phyloP scores from a whole-genome alignment of 2,797 vertebrate species.

The Trachops cirrhosus region DNA sequence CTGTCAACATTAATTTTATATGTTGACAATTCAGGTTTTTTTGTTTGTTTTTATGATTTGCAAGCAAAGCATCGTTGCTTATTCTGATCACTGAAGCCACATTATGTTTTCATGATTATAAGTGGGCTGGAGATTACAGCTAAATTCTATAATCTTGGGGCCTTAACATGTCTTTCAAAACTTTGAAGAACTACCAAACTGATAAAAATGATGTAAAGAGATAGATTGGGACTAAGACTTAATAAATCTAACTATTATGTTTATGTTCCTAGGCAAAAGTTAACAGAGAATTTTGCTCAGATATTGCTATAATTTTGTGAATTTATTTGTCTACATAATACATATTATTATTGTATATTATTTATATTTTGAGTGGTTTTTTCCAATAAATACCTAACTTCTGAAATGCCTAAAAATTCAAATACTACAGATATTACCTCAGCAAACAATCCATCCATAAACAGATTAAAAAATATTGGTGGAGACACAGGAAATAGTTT shows the following conservation, averaged over 20 bases:
- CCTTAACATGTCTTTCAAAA: constrained; percentile 27
- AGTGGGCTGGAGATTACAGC: background rate
- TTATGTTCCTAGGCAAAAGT: background rate
- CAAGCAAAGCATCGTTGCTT: background rate
- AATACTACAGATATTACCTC: background rate
- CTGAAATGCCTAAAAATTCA: background rate
- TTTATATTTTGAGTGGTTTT: background rate
- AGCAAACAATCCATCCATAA: background rate
- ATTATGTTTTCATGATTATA: background rate
- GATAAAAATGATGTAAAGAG: background rate
- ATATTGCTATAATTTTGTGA: background rate
- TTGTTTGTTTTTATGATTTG: background rate
- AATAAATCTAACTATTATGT: background rate
- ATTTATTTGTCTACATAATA: background rate
- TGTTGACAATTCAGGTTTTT: background rate
- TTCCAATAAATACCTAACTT: background rate
- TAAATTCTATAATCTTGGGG: background rate
- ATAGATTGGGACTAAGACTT: background rate
- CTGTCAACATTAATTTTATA: background rate
- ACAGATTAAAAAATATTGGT: background rate
- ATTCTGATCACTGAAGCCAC: constrained; percentile 17
- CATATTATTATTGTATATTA: background rate
- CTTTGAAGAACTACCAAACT: background rate
- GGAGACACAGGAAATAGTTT: background rate
- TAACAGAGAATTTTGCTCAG: background rate